These are phyloP conservation scores for Hyposmocoma kahamanoa DNA, from an alignment of 1,140 invertebrate genomes.

Conservation along the genomic window DNA sequence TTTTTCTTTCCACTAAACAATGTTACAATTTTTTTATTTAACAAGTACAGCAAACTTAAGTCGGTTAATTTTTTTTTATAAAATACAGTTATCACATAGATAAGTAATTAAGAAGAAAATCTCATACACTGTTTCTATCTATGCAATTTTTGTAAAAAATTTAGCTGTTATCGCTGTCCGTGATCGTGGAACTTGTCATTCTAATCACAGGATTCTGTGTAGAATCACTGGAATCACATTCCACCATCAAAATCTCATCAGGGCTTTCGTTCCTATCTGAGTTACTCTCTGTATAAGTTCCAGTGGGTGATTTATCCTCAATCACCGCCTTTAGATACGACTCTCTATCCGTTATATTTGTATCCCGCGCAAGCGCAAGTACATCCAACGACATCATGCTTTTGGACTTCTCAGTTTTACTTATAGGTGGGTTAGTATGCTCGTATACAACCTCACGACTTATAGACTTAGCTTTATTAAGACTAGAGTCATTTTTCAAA, in stretches of 20 bases:
- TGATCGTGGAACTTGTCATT: slow-evolving; percentile 61
- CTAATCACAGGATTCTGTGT: slow-evolving; percentile 58
- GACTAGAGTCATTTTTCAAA: slow-evolving; percentile 35
- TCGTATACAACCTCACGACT: slow-evolving; percentile 54
- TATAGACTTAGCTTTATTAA: slow-evolving; percentile 44
- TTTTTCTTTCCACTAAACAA: neutral
- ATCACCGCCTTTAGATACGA: slow-evolving; percentile 64
- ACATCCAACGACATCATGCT: slow-evolving; percentile 68
- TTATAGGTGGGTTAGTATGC: slow-evolving; percentile 35
- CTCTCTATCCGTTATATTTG: slow-evolving; percentile 54
- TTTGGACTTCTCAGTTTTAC: slow-evolving; percentile 53
- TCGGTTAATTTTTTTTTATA: neutral
- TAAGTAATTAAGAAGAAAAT: neutral
- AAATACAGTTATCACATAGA: neutral
- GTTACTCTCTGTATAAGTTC: slow-evolving; percentile 63
- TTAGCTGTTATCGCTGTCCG: slow-evolving; percentile 62
- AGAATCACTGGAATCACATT: slow-evolving; percentile 63
- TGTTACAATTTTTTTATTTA: neutral
- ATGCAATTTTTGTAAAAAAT: slow-evolving; percentile 5
- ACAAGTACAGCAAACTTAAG: neutral
- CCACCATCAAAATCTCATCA: slow-evolving; percentile 64
- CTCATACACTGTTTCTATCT: neutral
- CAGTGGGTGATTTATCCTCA: slow-evolving; percentile 61
- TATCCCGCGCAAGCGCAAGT: slow-evolving; percentile 50
- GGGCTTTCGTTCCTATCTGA: slow-evolving; percentile 63